Conservation (phyloP, 2,113 vertebrate species). For the Chamaea fasciata region DNA sequence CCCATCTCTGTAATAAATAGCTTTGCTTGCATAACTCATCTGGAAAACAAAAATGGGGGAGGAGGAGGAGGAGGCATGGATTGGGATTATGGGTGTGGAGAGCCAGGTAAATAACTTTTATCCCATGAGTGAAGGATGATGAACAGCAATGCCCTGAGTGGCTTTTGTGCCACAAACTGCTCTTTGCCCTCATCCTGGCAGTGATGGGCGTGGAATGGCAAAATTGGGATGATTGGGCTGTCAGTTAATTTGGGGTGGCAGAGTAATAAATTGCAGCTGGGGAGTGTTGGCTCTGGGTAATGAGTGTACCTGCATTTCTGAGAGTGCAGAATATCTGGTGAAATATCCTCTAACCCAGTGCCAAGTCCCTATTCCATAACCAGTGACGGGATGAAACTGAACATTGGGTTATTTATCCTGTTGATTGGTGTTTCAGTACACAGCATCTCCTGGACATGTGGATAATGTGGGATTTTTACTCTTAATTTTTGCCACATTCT, state of each 20-base stretch:
- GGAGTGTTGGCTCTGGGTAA: not conserved
- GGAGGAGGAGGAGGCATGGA: not conserved
- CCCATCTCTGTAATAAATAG: not conserved
- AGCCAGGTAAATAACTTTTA: not conserved
- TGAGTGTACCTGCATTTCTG: not conserved
- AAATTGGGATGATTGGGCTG: not conserved
- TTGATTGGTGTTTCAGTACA: not conserved
- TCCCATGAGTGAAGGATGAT: not conserved
- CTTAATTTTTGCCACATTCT: not conserved
- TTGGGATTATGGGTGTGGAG: not conserved
- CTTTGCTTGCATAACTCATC: not conserved
- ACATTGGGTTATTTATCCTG: not conserved
- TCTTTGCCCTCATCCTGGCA: not conserved
- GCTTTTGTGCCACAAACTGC: not conserved
- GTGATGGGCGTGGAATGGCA: not conserved
- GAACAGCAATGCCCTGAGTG: not conserved
- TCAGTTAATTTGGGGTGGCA: not conserved
- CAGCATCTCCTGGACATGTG: not conserved
- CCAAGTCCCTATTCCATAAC: not conserved
- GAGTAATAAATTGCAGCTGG: not conserved
- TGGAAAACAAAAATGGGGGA: not conserved
- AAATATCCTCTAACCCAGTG: not conserved
- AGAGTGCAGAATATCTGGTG: not conserved
- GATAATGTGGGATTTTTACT: not conserved
- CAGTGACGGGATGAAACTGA: not conserved